These are phyloP conservation scores for Ophonus ardosiacus DNA, from an alignment of 2,888 invertebrate species.

Conservation along the genomic window DNA sequence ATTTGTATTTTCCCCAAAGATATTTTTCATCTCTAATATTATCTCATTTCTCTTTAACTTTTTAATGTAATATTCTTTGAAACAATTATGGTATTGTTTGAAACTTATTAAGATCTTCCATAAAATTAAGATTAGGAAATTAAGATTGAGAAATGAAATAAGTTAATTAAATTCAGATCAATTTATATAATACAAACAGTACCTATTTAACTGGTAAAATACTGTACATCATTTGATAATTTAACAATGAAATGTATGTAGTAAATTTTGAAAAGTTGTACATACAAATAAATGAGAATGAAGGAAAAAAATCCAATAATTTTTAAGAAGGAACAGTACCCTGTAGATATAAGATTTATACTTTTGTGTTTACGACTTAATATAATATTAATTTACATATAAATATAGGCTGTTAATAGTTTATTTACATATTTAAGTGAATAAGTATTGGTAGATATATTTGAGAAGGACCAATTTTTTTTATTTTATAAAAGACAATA, in stretches of 20 bases:
- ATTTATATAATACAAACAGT: not conserved
- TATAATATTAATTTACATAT: not conserved
- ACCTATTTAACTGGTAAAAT: not conserved
- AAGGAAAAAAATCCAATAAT: not conserved
- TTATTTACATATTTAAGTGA: not conserved
- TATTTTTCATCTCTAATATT: not conserved
- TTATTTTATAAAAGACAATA: not conserved
- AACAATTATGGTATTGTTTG: not conserved
- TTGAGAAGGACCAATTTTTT: not conserved
- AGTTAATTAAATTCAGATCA: not conserved
- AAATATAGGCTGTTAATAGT: not conserved
- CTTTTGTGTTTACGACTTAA: not conserved
- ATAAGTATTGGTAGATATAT: not conserved
- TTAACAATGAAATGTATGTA: not conserved
- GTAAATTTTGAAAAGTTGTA: not conserved
- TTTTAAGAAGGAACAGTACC: not conserved
- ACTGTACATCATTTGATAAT: not conserved
- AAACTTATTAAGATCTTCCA: slow-evolving; percentile 16
- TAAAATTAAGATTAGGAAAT: slow-evolving; percentile 10
- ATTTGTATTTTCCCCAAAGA: slow-evolving; percentile 29
- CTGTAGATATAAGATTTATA: not conserved
- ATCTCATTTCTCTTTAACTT: not conserved
- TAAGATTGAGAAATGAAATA: not conserved
- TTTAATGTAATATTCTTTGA: not conserved
- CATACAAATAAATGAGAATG: not conserved